Base-by-base conservation (phyloP, 1,140 invertebrate genomes). In the Aphaenogaster floridana region DNA sequence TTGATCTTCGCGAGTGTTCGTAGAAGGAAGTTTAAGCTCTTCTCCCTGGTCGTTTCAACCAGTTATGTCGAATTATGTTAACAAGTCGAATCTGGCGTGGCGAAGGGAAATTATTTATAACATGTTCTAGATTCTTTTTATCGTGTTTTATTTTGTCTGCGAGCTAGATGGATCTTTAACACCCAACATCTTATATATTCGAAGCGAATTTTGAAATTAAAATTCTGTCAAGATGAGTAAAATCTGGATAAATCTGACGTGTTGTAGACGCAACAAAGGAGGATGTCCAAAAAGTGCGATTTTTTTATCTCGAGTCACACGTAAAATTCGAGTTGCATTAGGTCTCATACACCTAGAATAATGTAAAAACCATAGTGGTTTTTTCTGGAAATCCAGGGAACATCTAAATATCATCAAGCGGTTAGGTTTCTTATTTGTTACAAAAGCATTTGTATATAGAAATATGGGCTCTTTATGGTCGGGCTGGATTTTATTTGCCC, bases 1-100 rank as follows among this genome's bases (percentile, higher is more conserved):
- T 72, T 83, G 52, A 83, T 42, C 39, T 59, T 83, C 52, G 52
- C 52, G 79, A 52, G 36, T 42, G 36, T 21, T 68, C 11, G 36
- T 13, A 28, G 17, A 0, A 42, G 17, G 13, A 66, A 34, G 66
- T 83, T 72, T 52, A 52, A n/a, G 13, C 17, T 72, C 68, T 72
- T 83, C 68, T 48, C 1, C 28, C 11, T 15, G 6, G 6, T 72
- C 42, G 28, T 21, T 11, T 59, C 52, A 63, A 59, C 15, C 11
- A 59, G 15, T 7, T 13, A 9, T 3, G 13, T 39, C 17, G n/a
- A 68, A 39, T 42, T 52, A 15, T 34, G 45, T 52, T 21, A n/a
- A 68, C 61, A 79, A 77, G 11, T 63, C 1, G 6, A 21, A 3
- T 13, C 21, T 21, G 3, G 42, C 17, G 15, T 6, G 8, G 5